These are phyloP conservation scores for Cyphomyrus discorhynchus DNA, from an alignment of 2,113 vertebrate genomes.

Conservation along the genomic window DNA sequence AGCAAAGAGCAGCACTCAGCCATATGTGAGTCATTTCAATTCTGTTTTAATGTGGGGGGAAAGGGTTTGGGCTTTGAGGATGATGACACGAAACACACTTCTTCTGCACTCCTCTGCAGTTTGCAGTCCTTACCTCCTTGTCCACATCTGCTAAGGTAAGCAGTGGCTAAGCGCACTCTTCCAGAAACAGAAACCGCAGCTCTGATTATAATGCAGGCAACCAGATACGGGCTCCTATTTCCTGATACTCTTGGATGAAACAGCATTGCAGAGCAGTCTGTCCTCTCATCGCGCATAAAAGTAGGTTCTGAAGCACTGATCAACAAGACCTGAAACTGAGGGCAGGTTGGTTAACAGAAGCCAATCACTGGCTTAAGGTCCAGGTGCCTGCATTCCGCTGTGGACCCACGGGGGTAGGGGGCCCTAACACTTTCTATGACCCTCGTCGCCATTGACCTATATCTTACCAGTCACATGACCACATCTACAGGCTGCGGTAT, in stretches of 20 bases:
- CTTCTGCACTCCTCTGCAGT: neutral
- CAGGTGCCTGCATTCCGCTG: neutral
- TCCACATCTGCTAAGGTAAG: neutral
- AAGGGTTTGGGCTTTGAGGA: neutral
- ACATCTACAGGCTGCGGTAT: neutral
- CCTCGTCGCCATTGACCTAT: neutral
- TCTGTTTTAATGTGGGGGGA: constrained; percentile 5
- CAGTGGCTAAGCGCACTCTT: neutral
- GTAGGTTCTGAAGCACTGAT: neutral
- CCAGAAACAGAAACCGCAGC: neutral
- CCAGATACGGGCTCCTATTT: neutral
- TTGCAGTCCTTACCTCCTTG: neutral
- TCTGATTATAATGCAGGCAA: neutral
- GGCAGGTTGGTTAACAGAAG: neutral
- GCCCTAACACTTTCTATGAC: neutral
- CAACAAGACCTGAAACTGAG: neutral
- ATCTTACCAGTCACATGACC: neutral
- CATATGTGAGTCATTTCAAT: constrained; percentile 27
- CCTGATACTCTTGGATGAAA: neutral
- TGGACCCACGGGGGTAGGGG: neutral
- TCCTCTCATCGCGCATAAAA: neutral
- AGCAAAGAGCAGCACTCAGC: neutral
- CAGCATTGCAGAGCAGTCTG: neutral
- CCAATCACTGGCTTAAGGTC: neutral
- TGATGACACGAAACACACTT: constrained; percentile 1